phyloP scores from a whole-genome alignment of 64 coral and sea anemone species.

The Pocillopora verrucosa region DNA sequence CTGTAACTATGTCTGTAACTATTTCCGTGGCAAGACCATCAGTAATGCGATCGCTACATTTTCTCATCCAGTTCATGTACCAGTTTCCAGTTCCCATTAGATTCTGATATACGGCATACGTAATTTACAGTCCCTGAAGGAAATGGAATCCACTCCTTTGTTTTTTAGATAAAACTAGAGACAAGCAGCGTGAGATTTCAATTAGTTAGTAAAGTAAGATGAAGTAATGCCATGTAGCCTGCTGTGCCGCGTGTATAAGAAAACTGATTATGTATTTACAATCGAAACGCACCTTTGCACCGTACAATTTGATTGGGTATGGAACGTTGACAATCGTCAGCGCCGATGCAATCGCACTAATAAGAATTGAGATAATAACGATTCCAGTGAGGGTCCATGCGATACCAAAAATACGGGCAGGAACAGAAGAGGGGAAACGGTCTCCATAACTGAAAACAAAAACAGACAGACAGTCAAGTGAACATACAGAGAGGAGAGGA shows the following conservation, averaged over 20 bases:
- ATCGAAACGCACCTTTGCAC: conserved; percentile 8
- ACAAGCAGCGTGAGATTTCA: too few species aligned
- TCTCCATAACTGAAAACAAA: conserved; percentile 68
- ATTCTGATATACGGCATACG: too few species aligned
- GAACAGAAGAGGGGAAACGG: conserved; percentile 67
- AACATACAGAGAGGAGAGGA: neutral
- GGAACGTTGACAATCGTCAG: conserved; percentile 44
- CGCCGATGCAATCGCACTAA: conserved; percentile 50
- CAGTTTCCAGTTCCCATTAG: too few species aligned
- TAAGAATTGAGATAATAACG: conserved; percentile 65
- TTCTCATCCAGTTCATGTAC: too few species aligned
- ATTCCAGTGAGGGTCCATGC: conserved; percentile 80
- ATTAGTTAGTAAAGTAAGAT: neutral
- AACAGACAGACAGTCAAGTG: neutral
- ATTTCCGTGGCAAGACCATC: too few species aligned
- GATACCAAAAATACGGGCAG: conserved; percentile 58
- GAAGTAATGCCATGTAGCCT: neutral
- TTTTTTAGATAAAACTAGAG: too few species aligned
- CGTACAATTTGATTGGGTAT: conserved; percentile 31
- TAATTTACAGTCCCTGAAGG: too few species aligned
- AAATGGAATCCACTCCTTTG: too few species aligned
- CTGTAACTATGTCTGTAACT: too few species aligned
- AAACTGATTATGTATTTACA: too few species aligned
- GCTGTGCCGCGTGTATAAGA: too few species aligned
- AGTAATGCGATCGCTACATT: too few species aligned